Base-by-base conservation (phyloP, 1,140 invertebrate genomes). In the Episyrphus balteatus region DNA sequence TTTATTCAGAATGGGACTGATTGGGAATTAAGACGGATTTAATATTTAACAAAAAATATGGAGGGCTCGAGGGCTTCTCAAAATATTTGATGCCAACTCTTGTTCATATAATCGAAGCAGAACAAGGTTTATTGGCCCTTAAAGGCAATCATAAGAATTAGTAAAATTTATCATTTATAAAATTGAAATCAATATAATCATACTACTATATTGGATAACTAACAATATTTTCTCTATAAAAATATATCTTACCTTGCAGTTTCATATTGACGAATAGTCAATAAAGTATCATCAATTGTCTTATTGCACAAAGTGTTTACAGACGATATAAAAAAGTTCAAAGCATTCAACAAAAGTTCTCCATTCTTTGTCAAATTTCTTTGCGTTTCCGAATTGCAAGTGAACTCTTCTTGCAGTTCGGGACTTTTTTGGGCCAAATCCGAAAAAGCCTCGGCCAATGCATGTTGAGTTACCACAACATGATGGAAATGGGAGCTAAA, bases 251-350 rank as follows among this genome's bases (percentile, higher is more conserved):
- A 90, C 88, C 88, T 83, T 40, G 92, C 86, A 40, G 81, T 82
- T 75, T 98, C 92, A 71, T 94, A 97, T 64, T 91, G 86, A 60
- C 87, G 80, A 55, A 97, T 84, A 43, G 93, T 97, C 47, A 92
- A 76, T 55, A 98, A 74, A 1, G 92, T 95, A 67, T 97, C 93
- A 71, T 96, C 92, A 63, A 98, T 97, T 21, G 92, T 96, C 74
- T 95, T 95, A 70, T 93, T 88, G 70, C 90, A 92, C 55, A 98
- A 74, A 33, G 94, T 98, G 69, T 91, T 91, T 11, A 98, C 84
- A 39, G 90, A 92, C 42, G 88, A 93, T 56, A 90, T 90, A 73
- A 98, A 97, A 73, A 95, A 96, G 72, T 95, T 92, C 52, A 98
- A 76, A 48, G 92, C 92, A 51, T 84, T 83, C 56, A 96, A 71